Base-by-base conservation (phyloP, 2,113 vertebrate species). In the Passer domesticus region DNA sequence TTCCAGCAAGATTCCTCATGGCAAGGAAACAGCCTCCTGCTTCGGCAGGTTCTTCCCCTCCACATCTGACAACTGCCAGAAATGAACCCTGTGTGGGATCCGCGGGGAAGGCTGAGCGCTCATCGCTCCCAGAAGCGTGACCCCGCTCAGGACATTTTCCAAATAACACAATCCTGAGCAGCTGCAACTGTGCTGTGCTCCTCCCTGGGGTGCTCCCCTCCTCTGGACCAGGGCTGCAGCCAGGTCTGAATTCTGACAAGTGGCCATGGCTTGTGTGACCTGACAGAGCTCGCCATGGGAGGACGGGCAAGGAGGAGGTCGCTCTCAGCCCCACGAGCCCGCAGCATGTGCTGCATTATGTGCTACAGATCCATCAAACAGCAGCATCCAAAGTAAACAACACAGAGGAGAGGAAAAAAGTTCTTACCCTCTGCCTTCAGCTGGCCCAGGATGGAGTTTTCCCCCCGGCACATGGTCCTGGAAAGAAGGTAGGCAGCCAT, bases 401-500 rank as follows among this genome's bases (percentile, higher is more conserved):
- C 21, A 58, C 2, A 72, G 49, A 67, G 41, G 41, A 89, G 69
- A 49, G 41, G 86, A 95, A 89, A 30, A 31, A 96, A 62, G 55
- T 62, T 98, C 99, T 99, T 96, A 99, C 99, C 98, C 92, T 99
- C 98, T 95, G 64, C 87, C 97, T 96, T 98, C 87, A 99, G 96
- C 95, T 99, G 99, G 33, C 98, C 98, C 91, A 99, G 98, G 97
- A 99, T 99, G 28, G 99, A 99, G 95, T 98, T 97, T 31, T 99
- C 99, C 94, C 99, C 99, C 96, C 99, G 96, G 96, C 98, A 99
- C 98, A 99, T 99, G 56, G 99, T 99, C 96, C 99, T 99, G 96
- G 74, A 98, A 97, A 94, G 70, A 94, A 89, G 70, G 43, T 73
- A 97, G 83, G 62, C 69, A 94, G 66, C 49, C 3, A 5, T 97